Percentiles rank a stretch among this genome's conserved stretches.
Conservation (phyloP, 2,888 invertebrate species). For the Sepiola atlantica region DNA sequence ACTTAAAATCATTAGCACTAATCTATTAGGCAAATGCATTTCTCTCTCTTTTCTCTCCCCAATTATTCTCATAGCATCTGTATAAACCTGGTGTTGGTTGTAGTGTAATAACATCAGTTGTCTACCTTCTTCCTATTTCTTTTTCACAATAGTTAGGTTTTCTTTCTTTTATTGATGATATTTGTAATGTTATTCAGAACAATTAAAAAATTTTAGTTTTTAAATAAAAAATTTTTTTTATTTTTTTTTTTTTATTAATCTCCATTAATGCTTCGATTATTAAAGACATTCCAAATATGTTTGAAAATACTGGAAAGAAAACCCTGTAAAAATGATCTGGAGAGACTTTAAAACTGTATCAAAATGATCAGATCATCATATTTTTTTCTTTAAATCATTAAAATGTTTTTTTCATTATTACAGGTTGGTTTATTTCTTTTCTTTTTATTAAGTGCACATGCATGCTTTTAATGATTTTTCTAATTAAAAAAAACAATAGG, state of each 20-base stretch:
- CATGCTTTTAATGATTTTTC: neutral
- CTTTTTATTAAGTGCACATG: neutral
- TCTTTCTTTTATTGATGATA: neutral
- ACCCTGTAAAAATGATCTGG: neutral
- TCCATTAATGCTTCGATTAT: neutral
- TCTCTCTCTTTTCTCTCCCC: neutral
- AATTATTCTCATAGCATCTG: neutral
- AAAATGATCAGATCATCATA: neutral
- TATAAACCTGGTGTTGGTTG: constrained; percentile 8
- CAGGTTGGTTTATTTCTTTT: too few species aligned
- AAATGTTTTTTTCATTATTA: neutral
- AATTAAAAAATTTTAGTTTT: neutral
- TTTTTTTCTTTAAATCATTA: neutral
- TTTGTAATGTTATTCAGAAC: neutral
- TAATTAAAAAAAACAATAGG: neutral
- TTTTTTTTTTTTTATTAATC: too few species aligned
- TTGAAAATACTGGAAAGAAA: neutral
- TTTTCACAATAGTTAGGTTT: neutral
- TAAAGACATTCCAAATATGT: neutral
- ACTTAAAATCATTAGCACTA: neutral
- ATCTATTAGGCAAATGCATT: neutral
- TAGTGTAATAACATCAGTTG: neutral
- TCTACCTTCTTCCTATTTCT: neutral
- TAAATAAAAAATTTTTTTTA: too few species aligned
- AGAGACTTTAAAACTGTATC: neutral